Evolutionary conservation across 1,140 invertebrate species (phyloP).

Genomic region (Nasonia vitripennis): DNA sequence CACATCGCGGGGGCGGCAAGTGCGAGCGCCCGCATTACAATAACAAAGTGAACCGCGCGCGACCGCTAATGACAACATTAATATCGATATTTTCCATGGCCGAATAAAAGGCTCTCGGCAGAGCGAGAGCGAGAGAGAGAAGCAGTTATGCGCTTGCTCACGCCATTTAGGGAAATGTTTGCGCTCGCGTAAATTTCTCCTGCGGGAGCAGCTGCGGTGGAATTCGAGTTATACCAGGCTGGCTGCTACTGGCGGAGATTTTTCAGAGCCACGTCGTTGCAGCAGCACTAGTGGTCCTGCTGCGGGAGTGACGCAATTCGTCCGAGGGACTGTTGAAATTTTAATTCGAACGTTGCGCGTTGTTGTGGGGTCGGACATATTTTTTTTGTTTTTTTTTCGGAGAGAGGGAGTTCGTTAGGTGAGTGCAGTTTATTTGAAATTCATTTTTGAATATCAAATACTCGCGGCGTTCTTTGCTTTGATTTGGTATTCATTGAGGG

Average conservation of each 20-base stretch:
- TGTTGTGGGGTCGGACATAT: not conserved
- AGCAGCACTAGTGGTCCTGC: not conserved
- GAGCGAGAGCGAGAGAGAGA: not conserved
- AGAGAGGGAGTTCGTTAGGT: not conserved
- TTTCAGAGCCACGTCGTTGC: not conserved
- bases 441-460: not conserved
- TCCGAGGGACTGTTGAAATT: not conserved
- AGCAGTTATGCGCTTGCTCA: not conserved
- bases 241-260: not conserved
- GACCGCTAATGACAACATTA: slow-evolving; percentile 37
- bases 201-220: not conserved
- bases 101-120: slow-evolving; percentile 26
- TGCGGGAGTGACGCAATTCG: not conserved
- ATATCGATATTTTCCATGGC: slow-evolving; percentile 23
- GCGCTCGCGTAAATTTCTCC: slow-evolving; percentile 10
- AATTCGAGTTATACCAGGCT: not conserved
- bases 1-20: not conserved
- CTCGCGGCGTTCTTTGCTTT: not conserved
- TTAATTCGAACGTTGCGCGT: not conserved
- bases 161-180: slow-evolving; percentile 39
- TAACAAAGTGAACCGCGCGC: slow-evolving; percentile 21
- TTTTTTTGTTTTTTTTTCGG: not conserved
- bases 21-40: slow-evolving; percentile 5
- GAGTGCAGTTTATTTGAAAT: not conserved
- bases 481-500: not conserved